phyloP scores from a whole-genome alignment of 2,888 invertebrate species.

The Drosophila nr. perissopoda region DNA sequence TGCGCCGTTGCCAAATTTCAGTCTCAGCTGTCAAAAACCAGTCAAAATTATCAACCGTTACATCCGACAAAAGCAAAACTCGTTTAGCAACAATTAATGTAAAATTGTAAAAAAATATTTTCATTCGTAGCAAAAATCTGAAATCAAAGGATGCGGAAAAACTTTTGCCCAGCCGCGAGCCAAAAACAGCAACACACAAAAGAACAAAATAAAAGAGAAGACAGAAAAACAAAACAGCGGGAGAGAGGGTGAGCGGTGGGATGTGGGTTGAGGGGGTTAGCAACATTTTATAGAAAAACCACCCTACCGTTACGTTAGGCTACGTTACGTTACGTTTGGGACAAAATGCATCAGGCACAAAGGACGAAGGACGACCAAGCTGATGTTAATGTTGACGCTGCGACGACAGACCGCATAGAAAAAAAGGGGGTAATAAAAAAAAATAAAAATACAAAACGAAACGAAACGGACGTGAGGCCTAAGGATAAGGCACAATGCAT shows the following conservation, averaged over 20 bases:
- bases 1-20: slow-evolving; percentile 63
- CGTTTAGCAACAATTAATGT: slow-evolving; percentile 69
- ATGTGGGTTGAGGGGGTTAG: not conserved
- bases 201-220: slow-evolving; percentile 32
- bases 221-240: slow-evolving; percentile 8
- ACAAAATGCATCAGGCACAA: slow-evolving; percentile 51
- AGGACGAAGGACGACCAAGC: slow-evolving; percentile 38
- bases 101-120: slow-evolving; percentile 39
- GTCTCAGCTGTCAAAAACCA: slow-evolving; percentile 38
- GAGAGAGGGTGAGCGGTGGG: not conserved
- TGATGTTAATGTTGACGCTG: slow-evolving; percentile 57
- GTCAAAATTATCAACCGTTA: slow-evolving; percentile 49
- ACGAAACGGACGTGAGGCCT: slow-evolving; percentile 38
- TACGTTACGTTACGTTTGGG: slow-evolving; percentile 12
- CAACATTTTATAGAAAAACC: slow-evolving; percentile 50
- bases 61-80: slow-evolving; percentile 33
- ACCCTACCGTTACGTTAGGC: slow-evolving; percentile 32
- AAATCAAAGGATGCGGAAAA: slow-evolving; percentile 57
- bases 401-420: slow-evolving; percentile 53
- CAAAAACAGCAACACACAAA: slow-evolving; percentile 34
- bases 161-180: slow-evolving; percentile 42
- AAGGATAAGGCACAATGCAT: slow-evolving; percentile 19
- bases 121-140: slow-evolving; percentile 44
- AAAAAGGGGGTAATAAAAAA: slow-evolving; percentile 33
- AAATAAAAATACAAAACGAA: slow-evolving; percentile 1